These are phyloP conservation scores for Dendrocincla tyrannina DNA, from an alignment of 2,797 vertebrate species.

Conservation along the genomic window DNA sequence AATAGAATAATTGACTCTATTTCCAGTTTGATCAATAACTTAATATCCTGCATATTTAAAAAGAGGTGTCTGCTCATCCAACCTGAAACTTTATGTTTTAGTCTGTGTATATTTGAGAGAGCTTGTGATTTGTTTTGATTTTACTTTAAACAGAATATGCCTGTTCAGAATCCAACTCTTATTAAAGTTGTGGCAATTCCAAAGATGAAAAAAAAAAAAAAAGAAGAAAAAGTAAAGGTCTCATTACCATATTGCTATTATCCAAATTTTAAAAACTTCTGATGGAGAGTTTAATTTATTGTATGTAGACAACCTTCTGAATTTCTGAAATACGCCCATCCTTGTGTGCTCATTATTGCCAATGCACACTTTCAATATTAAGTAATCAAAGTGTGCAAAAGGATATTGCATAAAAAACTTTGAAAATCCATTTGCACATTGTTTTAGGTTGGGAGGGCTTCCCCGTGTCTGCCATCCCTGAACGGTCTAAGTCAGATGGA, in stretches of 20 bases:
- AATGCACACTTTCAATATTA: background rate
- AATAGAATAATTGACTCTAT: background rate
- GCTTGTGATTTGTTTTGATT: background rate
- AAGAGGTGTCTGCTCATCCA: background rate
- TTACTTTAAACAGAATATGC: background rate
- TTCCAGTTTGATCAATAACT: background rate
- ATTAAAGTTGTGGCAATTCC: background rate
- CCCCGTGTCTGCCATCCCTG: background rate
- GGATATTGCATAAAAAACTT: background rate
- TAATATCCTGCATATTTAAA: background rate
- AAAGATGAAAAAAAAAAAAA: background rate
- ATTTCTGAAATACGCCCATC: background rate
- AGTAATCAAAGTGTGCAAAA: background rate
- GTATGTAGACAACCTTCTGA: background rate
- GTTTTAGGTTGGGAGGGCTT: background rate
- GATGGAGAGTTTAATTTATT: background rate
- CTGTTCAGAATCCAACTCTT: background rate
- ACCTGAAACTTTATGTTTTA: background rate
- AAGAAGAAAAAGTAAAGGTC: background rate
- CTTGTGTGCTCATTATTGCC: background rate
- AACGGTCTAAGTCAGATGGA: background rate
- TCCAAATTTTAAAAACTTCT: accelerated
- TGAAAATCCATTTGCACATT: background rate
- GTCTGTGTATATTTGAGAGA: background rate
- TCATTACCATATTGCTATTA: background rate